phyloP scores from a whole-genome alignment of 2,888 invertebrate species.

The Syrphus vitripennis region DNA sequence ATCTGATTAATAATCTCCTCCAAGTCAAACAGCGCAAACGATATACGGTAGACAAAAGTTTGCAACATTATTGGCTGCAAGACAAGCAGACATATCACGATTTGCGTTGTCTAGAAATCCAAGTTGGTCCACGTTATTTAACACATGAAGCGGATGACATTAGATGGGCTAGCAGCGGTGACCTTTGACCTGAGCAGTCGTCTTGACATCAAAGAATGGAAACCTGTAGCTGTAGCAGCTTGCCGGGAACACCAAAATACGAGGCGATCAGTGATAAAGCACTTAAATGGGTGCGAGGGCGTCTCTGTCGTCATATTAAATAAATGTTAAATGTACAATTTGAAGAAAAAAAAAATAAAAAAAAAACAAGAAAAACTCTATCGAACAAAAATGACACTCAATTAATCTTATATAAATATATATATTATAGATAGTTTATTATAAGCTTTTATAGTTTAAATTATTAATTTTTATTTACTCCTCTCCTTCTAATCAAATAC shows the following conservation, averaged over 20 bases:
- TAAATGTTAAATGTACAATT: slow-evolving; percentile 58
- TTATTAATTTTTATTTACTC: slow-evolving; percentile 27
- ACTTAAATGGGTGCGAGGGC: slow-evolving; percentile 80
- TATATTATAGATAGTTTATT: slow-evolving; percentile 57
- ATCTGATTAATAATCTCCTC: slow-evolving; percentile 97
- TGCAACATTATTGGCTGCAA: slow-evolving; percentile 97
- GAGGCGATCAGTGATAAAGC: slow-evolving; percentile 81
- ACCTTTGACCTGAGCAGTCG: slow-evolving; percentile 80
- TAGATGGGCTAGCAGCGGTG: slow-evolving; percentile 86
- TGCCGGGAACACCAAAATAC: slow-evolving; percentile 78
- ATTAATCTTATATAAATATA: slow-evolving; percentile 37
- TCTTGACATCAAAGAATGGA: slow-evolving; percentile 67
- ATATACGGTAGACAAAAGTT: slow-evolving; percentile 97
- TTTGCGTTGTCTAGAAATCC: slow-evolving; percentile 91
- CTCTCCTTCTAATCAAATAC: not conserved
- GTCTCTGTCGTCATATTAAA: slow-evolving; percentile 80
- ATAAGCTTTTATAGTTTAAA: slow-evolving; percentile 24
- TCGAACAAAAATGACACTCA: slow-evolving; percentile 63
- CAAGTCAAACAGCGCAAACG: slow-evolving; percentile 98
- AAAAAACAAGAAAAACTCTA: not conserved
- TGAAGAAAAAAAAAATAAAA: not conserved
- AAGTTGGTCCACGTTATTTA: slow-evolving; percentile 90
- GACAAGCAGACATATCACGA: slow-evolving; percentile 98
- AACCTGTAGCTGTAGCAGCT: slow-evolving; percentile 76
- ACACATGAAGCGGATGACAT: slow-evolving; percentile 96